Percentiles rank a stretch among this genome's conserved stretches.
These are phyloP conservation scores for Auanema freiburgensis DNA, from an alignment of 2,888 invertebrate species.

Conservation along the genomic window DNA sequence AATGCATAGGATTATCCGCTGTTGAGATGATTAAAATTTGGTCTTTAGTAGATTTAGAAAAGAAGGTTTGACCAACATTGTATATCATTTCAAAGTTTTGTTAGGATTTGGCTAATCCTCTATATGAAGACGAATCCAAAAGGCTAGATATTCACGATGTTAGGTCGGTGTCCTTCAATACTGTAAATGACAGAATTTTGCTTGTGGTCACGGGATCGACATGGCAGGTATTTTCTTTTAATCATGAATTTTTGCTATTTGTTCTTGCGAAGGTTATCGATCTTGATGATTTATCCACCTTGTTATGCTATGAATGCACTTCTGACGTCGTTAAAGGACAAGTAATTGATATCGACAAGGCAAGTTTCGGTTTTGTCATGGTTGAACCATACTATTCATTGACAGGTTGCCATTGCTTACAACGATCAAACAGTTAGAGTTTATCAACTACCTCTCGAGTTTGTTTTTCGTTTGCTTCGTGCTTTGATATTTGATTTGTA, in stretches of 20 bases:
- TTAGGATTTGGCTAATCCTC: constrained; percentile 39
- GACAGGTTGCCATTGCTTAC: constrained; percentile 85
- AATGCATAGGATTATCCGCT: constrained; percentile 58
- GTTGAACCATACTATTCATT: neutral
- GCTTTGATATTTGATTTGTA: constrained; percentile 62
- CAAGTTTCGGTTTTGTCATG: neutral
- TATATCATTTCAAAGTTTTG: neutral
- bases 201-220: constrained; percentile 93
- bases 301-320: constrained; percentile 42
- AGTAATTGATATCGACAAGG: constrained; percentile 56
- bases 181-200: constrained; percentile 88
- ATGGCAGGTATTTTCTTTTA: constrained; percentile 77
- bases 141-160: constrained; percentile 86
- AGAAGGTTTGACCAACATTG: constrained; percentile 32
- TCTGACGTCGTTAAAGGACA: constrained; percentile 57
- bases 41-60: constrained; percentile 59
- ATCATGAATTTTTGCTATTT: neutral
- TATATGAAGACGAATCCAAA: constrained; percentile 95
- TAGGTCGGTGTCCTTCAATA: constrained; percentile 25
- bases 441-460: constrained; percentile 93
- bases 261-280: constrained; percentile 72
- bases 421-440: constrained; percentile 93
- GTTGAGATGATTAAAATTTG: constrained; percentile 64
- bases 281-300: constrained; percentile 79
- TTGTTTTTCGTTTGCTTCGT: constrained; percentile 50